Evolutionary conservation across 2,113 vertebrate genomes (phyloP).

Genomic region (Neodontobutis hainanensis): DNA sequence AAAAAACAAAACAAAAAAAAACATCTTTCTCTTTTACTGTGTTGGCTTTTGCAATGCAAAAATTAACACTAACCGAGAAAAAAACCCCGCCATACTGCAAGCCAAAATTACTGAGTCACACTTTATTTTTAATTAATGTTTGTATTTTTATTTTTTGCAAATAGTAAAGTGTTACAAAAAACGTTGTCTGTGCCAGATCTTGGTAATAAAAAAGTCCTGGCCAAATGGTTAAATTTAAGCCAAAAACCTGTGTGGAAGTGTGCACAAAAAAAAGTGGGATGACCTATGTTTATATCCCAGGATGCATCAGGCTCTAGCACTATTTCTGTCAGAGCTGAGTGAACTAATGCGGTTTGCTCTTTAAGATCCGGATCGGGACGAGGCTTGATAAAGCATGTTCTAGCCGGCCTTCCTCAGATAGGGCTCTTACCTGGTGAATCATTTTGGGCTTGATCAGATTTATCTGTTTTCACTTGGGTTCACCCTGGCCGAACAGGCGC

Average conservation of each 20-base stretch:
- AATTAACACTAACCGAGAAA: no score
- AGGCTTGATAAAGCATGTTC: constrained; percentile 80
- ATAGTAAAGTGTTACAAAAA: not conserved
- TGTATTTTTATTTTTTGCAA: not conserved
- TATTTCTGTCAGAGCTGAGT: constrained; percentile 61
- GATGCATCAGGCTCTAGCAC: constrained; percentile 50
- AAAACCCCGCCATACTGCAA: not conserved
- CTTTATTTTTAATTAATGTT: constrained; percentile 10
- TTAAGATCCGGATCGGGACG: constrained; percentile 78
- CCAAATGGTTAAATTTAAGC: not conserved
- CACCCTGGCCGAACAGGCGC: constrained; percentile 65
- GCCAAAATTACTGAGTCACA: constrained; percentile 1
- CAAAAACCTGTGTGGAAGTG: not conserved
- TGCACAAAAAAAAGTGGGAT: constrained; percentile 23
- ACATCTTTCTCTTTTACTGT: no score
- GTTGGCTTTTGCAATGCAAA: not conserved
- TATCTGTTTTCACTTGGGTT: constrained; percentile 78
- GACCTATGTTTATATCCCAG: constrained; percentile 56
- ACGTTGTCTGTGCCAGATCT: not conserved
- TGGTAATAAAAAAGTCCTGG: constrained; percentile 31
- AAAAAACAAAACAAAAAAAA: no score
- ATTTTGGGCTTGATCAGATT: constrained; percentile 83
- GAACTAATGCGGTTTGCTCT: constrained; percentile 74
- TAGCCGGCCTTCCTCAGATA: constrained; percentile 78
- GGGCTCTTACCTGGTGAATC: constrained; percentile 80